Percentiles rank a stretch among this genome's conserved stretches.
These are phyloP conservation scores for Heliconius ethilla DNA, from an alignment of 2,888 invertebrate genomes.

Conservation along the genomic window DNA sequence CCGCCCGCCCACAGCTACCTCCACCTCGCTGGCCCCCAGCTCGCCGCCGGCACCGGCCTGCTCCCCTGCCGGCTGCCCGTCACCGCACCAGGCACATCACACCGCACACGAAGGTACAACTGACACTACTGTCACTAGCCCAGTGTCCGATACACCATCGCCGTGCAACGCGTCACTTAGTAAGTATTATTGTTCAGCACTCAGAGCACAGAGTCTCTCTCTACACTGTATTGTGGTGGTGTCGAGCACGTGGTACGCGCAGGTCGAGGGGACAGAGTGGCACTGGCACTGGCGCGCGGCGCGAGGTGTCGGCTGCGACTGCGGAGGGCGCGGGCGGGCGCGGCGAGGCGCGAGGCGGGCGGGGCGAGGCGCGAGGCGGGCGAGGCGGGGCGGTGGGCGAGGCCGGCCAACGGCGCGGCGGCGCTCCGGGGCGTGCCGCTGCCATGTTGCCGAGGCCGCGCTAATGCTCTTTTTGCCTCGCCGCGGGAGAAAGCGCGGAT, in stretches of 20 bases:
- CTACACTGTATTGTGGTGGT: neutral
- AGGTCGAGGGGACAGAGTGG: neutral
- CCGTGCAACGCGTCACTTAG: slow-evolving; percentile 22
- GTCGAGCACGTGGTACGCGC: slow-evolving; percentile 2
- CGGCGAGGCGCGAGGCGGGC: slow-evolving; percentile 46
- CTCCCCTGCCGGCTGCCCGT: slow-evolving; percentile 42
- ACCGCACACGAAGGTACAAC: slow-evolving; percentile 25
- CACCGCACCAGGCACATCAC: slow-evolving; percentile 56
- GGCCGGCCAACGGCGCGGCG: slow-evolving; percentile 50
- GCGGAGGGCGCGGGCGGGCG: slow-evolving; percentile 43
- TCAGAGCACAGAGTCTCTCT: slow-evolving; percentile 32
- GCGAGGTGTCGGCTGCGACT: slow-evolving; percentile 40
- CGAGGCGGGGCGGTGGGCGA: slow-evolving; percentile 53
- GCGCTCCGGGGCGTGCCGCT: slow-evolving; percentile 69
- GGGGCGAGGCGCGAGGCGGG: slow-evolving; percentile 47
- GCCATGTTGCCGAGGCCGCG: slow-evolving; percentile 70
- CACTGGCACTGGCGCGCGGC: slow-evolving; percentile 31
- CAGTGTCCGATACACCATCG: slow-evolving; percentile 32
- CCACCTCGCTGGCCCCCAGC: slow-evolving; percentile 68
- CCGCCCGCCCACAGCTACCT: slow-evolving; percentile 57
- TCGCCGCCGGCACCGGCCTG: slow-evolving; percentile 39
- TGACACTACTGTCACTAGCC: slow-evolving; percentile 32
- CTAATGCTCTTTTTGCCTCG: slow-evolving; percentile 79
- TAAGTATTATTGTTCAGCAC: slow-evolving; percentile 25
- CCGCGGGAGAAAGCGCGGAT: slow-evolving; percentile 80